Evolutionary conservation across 2,113 vertebrate genomes (phyloP).

Genomic region (Eleginops maclovinus): DNA sequence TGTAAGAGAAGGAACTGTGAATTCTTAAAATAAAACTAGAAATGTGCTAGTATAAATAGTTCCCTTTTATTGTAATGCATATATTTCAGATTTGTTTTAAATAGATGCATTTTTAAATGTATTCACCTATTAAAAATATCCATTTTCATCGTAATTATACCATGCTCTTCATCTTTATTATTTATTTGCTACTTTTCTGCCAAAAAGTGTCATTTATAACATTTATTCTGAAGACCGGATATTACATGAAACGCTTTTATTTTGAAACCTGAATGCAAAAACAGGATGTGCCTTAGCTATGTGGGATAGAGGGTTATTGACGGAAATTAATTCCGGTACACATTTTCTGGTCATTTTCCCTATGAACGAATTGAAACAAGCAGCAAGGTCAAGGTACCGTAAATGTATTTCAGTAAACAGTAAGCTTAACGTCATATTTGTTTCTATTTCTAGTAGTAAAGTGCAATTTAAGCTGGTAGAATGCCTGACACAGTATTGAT

Average conservation of each 20-base stretch:
- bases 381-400: constrained; percentile 51
- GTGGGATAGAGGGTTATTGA: neutral
- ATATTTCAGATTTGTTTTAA: no score
- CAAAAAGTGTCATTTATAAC: no score
- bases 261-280: constrained; percentile 50
- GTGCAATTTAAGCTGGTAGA: neutral
- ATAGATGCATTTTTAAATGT: no score
- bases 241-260: neutral
- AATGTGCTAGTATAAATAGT: neutral
- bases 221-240: constrained; percentile 43
- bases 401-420: neutral
- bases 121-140: no score
- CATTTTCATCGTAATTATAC: no score
- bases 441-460: neutral
- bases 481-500: neutral
- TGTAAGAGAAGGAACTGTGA: neutral
- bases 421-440: neutral
- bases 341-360: neutral
- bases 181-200: no score
- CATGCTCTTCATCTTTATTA: no score
- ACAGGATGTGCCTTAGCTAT: constrained; percentile 22
- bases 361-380: constrained; percentile 44
- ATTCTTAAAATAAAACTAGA: neutral
- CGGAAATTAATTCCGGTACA: constrained; percentile 22
- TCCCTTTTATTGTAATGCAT: no score